A percentile compares a stretch with the other conserved stretches of the same genome.
Conservation (phyloP, 2,797 vertebrate genomes). For the Scolopax bukidnonensis region DNA sequence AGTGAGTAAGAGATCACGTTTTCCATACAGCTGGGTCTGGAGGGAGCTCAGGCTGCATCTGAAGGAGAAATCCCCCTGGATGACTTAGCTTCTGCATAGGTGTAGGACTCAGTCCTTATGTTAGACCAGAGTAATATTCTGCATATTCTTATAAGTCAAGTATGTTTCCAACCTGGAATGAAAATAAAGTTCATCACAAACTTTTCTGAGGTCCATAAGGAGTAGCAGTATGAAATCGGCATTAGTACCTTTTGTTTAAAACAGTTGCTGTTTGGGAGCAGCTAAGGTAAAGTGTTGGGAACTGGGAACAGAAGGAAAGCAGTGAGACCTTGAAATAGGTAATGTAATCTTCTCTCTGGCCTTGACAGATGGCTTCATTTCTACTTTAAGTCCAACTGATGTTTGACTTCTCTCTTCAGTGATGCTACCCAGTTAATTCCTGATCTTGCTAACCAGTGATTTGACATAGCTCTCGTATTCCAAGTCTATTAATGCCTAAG, state of each 20-base stretch:
- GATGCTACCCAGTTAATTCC: not conserved
- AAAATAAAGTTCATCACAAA: not conserved
- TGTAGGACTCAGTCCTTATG: not conserved
- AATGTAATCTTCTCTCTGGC: not conserved
- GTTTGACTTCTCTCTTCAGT: not conserved
- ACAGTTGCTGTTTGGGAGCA: not conserved
- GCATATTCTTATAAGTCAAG: not conserved
- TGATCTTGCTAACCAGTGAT: not conserved
- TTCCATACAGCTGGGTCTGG: not conserved
- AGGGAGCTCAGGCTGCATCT: not conserved
- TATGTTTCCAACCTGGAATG: not conserved
- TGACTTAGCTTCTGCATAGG: accelerated
- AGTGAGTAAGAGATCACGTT: not conserved
- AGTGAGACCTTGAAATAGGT: not conserved
- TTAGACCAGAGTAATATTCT: not conserved
- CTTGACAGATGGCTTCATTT: not conserved
- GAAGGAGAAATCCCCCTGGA: accelerated
- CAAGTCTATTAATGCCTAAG: not conserved
- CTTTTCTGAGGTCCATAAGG: not conserved
- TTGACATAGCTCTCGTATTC: not conserved
- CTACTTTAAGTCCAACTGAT: not conserved
- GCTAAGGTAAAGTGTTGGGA: not conserved
- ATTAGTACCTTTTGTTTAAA: not conserved
- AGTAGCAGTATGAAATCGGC: not conserved
- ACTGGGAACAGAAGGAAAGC: not conserved